Conservation (phyloP, 1,140 invertebrate genomes). For the Drosophila dunni region DNA sequence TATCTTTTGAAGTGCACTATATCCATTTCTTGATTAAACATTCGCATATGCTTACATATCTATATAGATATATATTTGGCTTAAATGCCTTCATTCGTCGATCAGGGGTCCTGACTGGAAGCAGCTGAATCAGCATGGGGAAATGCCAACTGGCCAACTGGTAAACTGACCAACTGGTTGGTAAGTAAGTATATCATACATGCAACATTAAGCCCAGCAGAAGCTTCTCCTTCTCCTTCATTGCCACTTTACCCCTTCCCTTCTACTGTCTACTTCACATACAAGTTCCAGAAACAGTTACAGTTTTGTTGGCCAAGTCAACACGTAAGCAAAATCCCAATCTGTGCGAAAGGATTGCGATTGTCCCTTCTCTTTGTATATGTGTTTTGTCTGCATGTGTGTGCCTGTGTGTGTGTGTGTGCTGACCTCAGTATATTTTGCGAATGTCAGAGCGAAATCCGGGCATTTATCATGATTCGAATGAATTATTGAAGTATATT, state of each 20-base stretch:
- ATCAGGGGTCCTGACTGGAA: conserved; percentile 10
- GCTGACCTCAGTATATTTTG: conserved; percentile 62
- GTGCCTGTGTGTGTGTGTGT: conserved; percentile 9
- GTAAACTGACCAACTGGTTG: no score
- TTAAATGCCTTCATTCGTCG: conserved; percentile 20
- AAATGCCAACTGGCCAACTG: conserved; percentile 39
- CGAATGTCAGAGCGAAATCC: conserved; percentile 50
- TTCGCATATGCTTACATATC: background rate
- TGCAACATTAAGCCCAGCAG: conserved; percentile 50
- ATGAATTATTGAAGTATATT: conserved; percentile 61
- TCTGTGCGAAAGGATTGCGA: conserved; percentile 45
- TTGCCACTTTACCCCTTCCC: no score
- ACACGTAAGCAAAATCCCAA: conserved; percentile 53
- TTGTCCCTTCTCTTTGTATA: background rate
- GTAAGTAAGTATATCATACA: conserved; percentile 48
- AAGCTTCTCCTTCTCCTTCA: background rate
- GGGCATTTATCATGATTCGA: conserved; percentile 60
- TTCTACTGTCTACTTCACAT: background rate
- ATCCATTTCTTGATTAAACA: conserved; percentile 15
- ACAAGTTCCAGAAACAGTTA: conserved; percentile 4
- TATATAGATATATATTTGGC: background rate
- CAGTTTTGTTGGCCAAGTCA: conserved; percentile 42
- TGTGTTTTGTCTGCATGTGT: background rate
- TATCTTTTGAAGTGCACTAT: background rate
- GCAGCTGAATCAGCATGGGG: conserved; percentile 29